These are phyloP conservation scores for Eupithecia subfuscata DNA, from an alignment of 2,888 invertebrate species.

Conservation along the genomic window DNA sequence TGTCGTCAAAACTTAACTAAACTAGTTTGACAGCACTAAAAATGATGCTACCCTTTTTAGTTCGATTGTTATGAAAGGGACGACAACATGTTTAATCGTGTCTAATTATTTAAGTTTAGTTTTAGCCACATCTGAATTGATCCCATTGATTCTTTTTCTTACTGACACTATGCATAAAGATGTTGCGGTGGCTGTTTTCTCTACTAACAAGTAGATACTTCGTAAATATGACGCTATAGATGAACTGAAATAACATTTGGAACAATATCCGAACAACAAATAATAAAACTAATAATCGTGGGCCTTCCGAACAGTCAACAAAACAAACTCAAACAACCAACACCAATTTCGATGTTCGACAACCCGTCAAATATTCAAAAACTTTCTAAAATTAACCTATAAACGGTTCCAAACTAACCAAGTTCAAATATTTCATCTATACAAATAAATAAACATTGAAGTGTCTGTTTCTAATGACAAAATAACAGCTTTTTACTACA, in stretches of 20 bases:
- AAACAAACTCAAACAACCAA: slow-evolving; percentile 5
- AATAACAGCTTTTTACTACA: too few species aligned
- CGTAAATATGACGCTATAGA: not conserved
- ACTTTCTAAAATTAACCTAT: slow-evolving; percentile 22
- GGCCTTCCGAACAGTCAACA: not conserved
- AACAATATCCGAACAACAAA: not conserved
- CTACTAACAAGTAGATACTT: not conserved
- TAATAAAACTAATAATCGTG: not conserved
- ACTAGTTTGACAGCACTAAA: too few species aligned
- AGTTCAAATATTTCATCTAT: slow-evolving; percentile 11
- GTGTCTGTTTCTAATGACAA: not conserved
- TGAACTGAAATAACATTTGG: not conserved
- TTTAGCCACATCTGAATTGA: too few species aligned
- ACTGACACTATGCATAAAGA: too few species aligned
- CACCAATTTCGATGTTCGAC: slow-evolving; percentile 12
- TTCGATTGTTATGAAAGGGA: too few species aligned
- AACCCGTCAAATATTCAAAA: slow-evolving; percentile 27
- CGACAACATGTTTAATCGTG: too few species aligned
- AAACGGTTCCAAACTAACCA: slow-evolving; percentile 41
- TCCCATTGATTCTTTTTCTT: too few species aligned
- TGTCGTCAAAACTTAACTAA: too few species aligned
- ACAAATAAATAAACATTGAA: not conserved
- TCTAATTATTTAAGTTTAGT: too few species aligned
- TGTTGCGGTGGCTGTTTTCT: not conserved
- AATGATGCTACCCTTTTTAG: too few species aligned